These are phyloP conservation scores for Prionailurus viverrinus DNA, from an alignment of 2,113 vertebrate species.

Conservation along the genomic window DNA sequence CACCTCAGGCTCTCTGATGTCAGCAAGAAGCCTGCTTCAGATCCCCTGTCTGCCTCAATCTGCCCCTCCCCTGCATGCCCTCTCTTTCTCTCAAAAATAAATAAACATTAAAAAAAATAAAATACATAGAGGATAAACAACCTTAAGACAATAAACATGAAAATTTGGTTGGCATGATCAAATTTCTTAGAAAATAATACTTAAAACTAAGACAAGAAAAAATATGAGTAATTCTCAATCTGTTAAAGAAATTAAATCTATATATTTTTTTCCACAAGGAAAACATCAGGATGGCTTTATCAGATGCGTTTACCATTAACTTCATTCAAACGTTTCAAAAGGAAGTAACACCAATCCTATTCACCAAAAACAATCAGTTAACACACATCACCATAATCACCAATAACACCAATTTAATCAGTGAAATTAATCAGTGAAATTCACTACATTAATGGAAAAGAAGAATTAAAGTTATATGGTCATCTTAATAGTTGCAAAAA, in stretches of 20 bases:
- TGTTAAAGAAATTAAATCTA: neutral
- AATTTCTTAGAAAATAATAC: neutral
- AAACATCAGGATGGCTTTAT: neutral
- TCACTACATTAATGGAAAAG: neutral
- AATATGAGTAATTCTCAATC: neutral
- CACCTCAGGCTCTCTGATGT: too few species aligned
- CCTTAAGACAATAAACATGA: slow-evolving; percentile 1
- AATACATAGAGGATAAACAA: neutral
- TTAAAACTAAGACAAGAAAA: neutral
- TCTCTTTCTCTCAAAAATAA: too few species aligned
- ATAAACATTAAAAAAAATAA: neutral
- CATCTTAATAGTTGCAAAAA: neutral
- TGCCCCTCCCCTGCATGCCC: too few species aligned
- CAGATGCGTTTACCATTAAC: neutral
- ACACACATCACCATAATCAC: neutral
- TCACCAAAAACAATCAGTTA: neutral
- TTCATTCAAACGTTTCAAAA: neutral
- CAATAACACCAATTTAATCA: neutral
- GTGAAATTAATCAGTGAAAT: neutral
- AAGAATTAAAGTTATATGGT: neutral
- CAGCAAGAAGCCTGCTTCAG: too few species aligned
- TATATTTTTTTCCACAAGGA: neutral
- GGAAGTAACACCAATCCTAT: neutral
- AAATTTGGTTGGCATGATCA: neutral
- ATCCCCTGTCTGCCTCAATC: too few species aligned